phyloP scores from a whole-genome alignment of 2,113 vertebrate genomes.

The Zootoca vivipara region DNA sequence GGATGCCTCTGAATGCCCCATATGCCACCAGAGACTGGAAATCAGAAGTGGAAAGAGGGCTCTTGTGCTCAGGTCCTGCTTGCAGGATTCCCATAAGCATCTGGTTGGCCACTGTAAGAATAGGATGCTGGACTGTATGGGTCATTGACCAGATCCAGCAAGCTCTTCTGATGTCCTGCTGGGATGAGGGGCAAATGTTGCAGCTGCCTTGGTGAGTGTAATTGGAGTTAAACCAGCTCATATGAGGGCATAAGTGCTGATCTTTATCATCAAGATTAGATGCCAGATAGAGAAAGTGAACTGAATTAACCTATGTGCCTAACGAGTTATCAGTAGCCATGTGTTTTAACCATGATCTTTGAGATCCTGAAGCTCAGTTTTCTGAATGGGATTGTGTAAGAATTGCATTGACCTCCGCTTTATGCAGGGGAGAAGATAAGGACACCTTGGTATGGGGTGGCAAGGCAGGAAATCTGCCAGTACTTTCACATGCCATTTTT shows the following conservation, averaged over 20 bases:
- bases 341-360: neutral
- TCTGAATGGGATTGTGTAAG: neutral
- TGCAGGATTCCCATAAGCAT: too few species aligned
- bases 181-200: too few species aligned
- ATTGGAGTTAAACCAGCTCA: neutral
- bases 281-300: neutral
- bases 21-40: too few species aligned
- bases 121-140: too few species aligned
- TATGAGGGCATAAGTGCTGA: neutral
- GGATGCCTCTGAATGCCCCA: too few species aligned
- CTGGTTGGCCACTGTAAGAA: too few species aligned
- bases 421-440: neutral
- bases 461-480: neutral
- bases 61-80: too few species aligned
- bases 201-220: too few species aligned
- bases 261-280: neutral
- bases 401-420: neutral
- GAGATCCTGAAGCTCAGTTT: neutral
- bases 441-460: neutral
- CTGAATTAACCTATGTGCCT: neutral
- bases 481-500: neutral
- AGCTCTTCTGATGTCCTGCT: too few species aligned
- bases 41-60: too few species aligned
- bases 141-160: too few species aligned
- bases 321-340: neutral